phyloP scores from a whole-genome alignment of 2,797 vertebrate species.

The Cynopterus sphinx region DNA sequence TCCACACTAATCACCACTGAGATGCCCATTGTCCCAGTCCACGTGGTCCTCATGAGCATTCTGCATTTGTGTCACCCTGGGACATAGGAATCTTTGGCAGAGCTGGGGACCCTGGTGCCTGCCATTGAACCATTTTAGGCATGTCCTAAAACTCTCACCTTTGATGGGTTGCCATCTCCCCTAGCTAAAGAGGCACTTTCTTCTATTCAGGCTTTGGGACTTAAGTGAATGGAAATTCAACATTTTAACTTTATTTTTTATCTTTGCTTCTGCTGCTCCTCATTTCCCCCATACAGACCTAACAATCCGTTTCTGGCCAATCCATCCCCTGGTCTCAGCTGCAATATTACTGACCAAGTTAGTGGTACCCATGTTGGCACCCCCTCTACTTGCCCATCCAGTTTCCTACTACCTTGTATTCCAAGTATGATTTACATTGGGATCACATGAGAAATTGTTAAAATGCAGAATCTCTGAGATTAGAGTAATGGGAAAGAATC shows the following conservation, averaged over 20 bases:
- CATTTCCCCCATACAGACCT: neutral
- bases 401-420: neutral
- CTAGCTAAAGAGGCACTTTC: neutral
- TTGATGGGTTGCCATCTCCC: neutral
- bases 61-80: neutral
- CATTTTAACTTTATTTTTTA: neutral
- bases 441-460: neutral
- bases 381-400: neutral
- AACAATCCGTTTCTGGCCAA: neutral
- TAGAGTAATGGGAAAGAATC: neutral
- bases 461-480: neutral
- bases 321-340: neutral
- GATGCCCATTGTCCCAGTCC: neutral
- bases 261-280: neutral
- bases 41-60: accelerated
- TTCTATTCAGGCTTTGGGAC: neutral
- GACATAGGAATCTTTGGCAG: neutral
- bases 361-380: neutral
- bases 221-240: neutral
- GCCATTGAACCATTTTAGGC: neutral
- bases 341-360: neutral
- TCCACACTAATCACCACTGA: neutral
- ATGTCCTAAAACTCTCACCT: neutral
- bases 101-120: neutral
- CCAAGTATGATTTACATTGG: neutral